phyloP scores from a whole-genome alignment of 2,797 vertebrate genomes.

The Austrolebias charrua region DNA sequence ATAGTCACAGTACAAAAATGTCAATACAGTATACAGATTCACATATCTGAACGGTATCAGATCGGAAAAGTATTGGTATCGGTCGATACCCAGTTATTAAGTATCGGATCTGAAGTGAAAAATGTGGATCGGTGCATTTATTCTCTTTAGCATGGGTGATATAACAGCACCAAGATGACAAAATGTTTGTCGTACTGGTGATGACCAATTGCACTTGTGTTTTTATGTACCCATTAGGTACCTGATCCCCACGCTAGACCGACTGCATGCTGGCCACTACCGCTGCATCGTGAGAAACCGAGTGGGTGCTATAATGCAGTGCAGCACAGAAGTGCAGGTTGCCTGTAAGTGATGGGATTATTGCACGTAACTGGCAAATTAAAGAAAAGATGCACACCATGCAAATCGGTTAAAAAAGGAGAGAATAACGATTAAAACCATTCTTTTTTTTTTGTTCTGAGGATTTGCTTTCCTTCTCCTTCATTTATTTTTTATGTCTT shows the following conservation, averaged over 20 bases:
- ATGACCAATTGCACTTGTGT: conserved; percentile 59
- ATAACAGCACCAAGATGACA: conserved; percentile 50
- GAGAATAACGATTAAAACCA: conserved; percentile 20
- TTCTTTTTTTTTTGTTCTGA: conserved; percentile 18
- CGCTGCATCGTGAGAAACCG: conserved; percentile 96
- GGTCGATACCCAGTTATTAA: too few species aligned
- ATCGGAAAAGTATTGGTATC: too few species aligned
- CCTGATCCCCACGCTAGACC: conserved; percentile 93
- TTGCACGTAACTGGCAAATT: conserved; percentile 19
- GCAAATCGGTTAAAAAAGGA: conserved; percentile 18
- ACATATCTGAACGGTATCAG: too few species aligned
- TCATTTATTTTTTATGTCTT: conserved; percentile 18
- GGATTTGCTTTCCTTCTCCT: conserved; percentile 13
- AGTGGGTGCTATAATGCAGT: conserved; percentile 95
- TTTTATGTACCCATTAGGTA: conserved; percentile 81
- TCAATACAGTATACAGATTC: too few species aligned
- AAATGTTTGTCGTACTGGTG: conserved; percentile 54
- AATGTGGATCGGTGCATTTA: too few species aligned
- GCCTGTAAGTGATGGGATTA: conserved; percentile 88
- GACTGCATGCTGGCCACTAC: conserved; percentile 93
- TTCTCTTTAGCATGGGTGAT: conserved; percentile 37
- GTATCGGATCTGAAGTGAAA: too few species aligned
- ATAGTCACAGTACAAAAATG: too few species aligned
- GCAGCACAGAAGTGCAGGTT: conserved; percentile 94
- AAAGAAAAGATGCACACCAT: neutral